Evolutionary conservation across 2,113 vertebrate genomes (phyloP).

Genomic region (Oryzias javanicus): DNA sequence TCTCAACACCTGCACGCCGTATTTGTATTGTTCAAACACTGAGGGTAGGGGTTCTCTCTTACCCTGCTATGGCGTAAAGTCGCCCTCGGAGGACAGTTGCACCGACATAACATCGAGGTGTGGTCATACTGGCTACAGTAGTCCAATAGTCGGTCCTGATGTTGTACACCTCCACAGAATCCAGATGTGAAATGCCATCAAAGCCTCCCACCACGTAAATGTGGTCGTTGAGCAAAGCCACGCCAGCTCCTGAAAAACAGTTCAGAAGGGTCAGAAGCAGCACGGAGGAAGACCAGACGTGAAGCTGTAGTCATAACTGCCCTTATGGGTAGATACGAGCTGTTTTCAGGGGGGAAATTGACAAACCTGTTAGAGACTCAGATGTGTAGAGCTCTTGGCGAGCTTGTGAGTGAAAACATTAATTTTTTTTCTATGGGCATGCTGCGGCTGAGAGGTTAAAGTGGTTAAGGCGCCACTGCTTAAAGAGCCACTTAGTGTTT

Average conservation of each 20-base stretch:
- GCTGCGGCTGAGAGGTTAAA: too few relatives aligned
- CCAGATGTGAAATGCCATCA: slow-evolving; percentile 93
- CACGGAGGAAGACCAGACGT: background rate
- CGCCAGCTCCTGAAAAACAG: slow-evolving; percentile 84
- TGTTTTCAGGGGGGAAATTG: too few relatives aligned
- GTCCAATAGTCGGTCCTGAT: slow-evolving; percentile 97
- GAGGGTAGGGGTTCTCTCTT: slow-evolving; percentile 25
- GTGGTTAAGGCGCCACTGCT: too few relatives aligned
- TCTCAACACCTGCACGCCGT: background rate
- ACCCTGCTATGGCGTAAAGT: slow-evolving; percentile 97
- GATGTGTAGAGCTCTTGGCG: too few relatives aligned
- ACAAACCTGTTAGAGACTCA: too few relatives aligned
- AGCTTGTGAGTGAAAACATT: too few relatives aligned
- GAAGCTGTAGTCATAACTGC: background rate
- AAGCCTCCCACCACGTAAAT: slow-evolving; percentile 98
- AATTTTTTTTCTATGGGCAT: too few relatives aligned
- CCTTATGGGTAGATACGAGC: too few relatives aligned
- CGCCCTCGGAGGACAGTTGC: slow-evolving; percentile 93
- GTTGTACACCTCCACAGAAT: slow-evolving; percentile 96
- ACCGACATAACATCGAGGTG: slow-evolving; percentile 95
- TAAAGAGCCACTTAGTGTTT: too few relatives aligned
- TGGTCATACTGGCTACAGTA: slow-evolving; percentile 95
- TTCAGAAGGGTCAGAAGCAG: slow-evolving; percentile 2
- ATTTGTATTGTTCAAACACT: background rate
- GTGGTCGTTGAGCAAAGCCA: slow-evolving; percentile 95